These are phyloP conservation scores for Habroteleia sp. DNA, from an alignment of 2,888 invertebrate genomes.

Conservation along the genomic window DNA sequence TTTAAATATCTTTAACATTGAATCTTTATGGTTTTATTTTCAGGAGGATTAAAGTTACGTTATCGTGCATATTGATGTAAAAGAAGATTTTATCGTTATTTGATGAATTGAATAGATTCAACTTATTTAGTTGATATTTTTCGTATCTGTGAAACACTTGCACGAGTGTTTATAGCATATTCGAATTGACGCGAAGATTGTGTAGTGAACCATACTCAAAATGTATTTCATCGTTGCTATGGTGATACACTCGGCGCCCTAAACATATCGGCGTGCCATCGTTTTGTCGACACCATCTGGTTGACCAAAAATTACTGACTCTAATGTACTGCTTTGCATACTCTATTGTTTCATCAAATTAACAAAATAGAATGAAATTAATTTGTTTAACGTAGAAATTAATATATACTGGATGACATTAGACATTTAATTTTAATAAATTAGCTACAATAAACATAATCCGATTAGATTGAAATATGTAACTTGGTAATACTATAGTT, in stretches of 20 bases:
- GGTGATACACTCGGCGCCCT: slow-evolving; percentile 71
- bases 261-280: slow-evolving; percentile 75
- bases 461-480: too few relatives aligned
- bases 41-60: too few relatives aligned
- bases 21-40: too few relatives aligned
- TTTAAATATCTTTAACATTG: too few relatives aligned
- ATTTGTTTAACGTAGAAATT: too few relatives aligned
- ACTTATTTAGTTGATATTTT: slow-evolving; percentile 39
- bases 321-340: slow-evolving; percentile 38
- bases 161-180: slow-evolving; percentile 40
- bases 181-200: slow-evolving; percentile 57
- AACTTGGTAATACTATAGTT: too few relatives aligned
- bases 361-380: too few relatives aligned
- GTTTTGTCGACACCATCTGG: slow-evolving; percentile 68
- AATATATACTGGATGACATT: too few relatives aligned
- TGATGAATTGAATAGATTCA: slow-evolving; percentile 33
- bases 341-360: slow-evolving; percentile 25
- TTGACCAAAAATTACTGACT: slow-evolving; percentile 58
- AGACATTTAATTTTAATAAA: too few relatives aligned
- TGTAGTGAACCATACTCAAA: slow-evolving; percentile 66
- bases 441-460: too few relatives aligned
- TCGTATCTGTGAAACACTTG: slow-evolving; percentile 22
- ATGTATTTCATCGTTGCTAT: slow-evolving; percentile 77
- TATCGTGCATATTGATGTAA: too few relatives aligned
- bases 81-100: background rate